These are phyloP conservation scores for Epiblema foenella DNA, from an alignment of 2,888 invertebrate genomes.

Conservation along the genomic window DNA sequence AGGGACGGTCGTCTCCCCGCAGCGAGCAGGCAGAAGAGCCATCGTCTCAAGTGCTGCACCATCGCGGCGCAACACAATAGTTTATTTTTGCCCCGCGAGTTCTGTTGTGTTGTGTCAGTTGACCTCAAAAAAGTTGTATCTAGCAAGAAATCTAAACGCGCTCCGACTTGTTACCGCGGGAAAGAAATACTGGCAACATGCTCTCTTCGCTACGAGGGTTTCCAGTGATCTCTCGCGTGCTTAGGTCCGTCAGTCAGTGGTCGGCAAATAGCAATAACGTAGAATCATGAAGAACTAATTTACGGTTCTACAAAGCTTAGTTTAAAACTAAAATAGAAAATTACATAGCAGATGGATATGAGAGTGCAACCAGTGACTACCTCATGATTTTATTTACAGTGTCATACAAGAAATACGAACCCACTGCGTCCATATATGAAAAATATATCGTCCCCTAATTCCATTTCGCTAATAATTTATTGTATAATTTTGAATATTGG, in stretches of 20 bases:
- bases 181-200: constrained; percentile 27
- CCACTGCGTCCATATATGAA: constrained; percentile 72
- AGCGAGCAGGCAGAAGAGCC: constrained; percentile 37
- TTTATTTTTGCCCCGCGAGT: constrained; percentile 40
- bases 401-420: constrained; percentile 67
- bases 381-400: constrained; percentile 44
- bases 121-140: constrained; percentile 36
- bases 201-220: constrained; percentile 21
- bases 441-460: constrained; percentile 76
- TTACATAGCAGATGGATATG: constrained; percentile 32
- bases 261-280: constrained; percentile 15
- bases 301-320: constrained; percentile 39
- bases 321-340: constrained; percentile 21
- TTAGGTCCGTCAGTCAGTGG: background rate
- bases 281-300: constrained; percentile 20
- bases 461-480: constrained; percentile 72
- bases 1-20: constrained; percentile 14
- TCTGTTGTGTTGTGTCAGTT: constrained; percentile 23
- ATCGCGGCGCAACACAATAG: constrained; percentile 39
- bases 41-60: constrained; percentile 40
- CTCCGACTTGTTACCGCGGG: constrained; percentile 22
- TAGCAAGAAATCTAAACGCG: constrained; percentile 26
- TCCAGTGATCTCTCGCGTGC: constrained; percentile 17
- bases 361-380: constrained; percentile 40
- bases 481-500: constrained; percentile 46